Conservation (phyloP, 2,888 invertebrate genomes). For the Drosophila phalerata region DNA sequence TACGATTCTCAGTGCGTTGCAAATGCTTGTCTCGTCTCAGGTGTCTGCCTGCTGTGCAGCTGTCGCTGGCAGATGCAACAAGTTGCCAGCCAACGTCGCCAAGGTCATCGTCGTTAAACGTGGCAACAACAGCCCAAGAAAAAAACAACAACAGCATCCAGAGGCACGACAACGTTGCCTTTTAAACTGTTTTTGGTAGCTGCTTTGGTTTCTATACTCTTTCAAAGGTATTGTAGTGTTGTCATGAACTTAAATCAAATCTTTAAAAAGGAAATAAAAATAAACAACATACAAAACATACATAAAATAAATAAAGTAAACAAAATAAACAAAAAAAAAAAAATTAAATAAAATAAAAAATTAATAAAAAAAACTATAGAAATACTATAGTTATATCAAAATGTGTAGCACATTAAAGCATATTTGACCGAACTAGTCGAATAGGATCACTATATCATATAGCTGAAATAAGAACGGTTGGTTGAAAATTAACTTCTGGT, state of each 20-base stretch:
- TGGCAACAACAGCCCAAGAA: conserved; percentile 26
- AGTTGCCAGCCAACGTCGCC: conserved; percentile 73
- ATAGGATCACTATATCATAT: too few relatives aligned
- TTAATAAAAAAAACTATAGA: too few relatives aligned
- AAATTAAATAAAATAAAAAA: too few relatives aligned
- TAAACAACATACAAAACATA: too few relatives aligned
- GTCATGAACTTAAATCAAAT: neutral
- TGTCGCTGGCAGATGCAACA: conserved; percentile 75
- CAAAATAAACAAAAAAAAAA: too few relatives aligned
- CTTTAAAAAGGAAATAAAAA: too few relatives aligned
- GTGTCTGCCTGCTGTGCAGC: conserved; percentile 75
- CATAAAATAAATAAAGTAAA: too few relatives aligned
- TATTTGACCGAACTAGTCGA: too few relatives aligned
- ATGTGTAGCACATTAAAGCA: too few relatives aligned
- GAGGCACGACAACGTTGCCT: conserved; percentile 39
- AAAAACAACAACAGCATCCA: conserved; percentile 42
- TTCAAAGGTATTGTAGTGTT: neutral
- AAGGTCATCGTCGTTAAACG: conserved; percentile 63
- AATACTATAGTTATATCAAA: too few relatives aligned
- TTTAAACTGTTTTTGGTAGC: conserved; percentile 60
- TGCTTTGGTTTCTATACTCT: conserved; percentile 27
- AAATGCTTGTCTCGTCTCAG: conserved; percentile 57
- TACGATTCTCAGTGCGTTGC: conserved; percentile 48
- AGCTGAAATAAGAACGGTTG: too few relatives aligned
- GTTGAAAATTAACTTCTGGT: too few relatives aligned